Percentiles rank a stretch among this genome's conserved stretches.
These are phyloP conservation scores for Enhydra lutris DNA, from an alignment of 2,113 vertebrate genomes.

Conservation along the genomic window DNA sequence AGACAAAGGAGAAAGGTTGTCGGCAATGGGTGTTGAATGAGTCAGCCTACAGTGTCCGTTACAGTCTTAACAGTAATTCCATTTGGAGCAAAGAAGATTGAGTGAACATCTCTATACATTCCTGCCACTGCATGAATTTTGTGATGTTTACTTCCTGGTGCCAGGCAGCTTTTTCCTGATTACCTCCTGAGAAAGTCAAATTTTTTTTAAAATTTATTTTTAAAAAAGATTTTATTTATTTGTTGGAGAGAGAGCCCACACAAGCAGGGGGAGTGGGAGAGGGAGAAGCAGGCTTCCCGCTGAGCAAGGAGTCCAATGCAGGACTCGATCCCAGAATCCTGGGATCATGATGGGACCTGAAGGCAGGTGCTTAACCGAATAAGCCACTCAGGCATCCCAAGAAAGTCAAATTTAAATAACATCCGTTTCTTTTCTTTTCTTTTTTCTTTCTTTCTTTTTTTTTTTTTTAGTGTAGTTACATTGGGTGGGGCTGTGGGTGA, in stretches of 20 bases:
- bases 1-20: not conserved
- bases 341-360: no score
- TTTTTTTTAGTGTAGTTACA: not conserved
- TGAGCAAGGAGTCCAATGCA: no score
- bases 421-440: constrained; percentile 13
- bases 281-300: no score
- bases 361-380: no score
- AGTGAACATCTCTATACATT: not conserved
- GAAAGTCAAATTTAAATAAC: constrained; percentile 53
- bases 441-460: not conserved
- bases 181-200: constrained; percentile 30
- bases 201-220: not conserved
- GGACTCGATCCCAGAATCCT: no score
- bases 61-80: not conserved
- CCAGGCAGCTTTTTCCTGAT: constrained; percentile 13
- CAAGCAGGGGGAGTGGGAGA: no score
- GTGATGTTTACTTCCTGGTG: constrained; percentile 20
- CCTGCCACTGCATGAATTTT: not conserved
- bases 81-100: not conserved
- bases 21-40: not conserved
- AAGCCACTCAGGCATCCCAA: no score
- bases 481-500: not conserved
- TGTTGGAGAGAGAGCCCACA: no score
- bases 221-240: no score
- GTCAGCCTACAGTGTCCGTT: not conserved